Base-by-base conservation (phyloP, 2,113 vertebrate genomes). In the Seriola quinqueradiata region DNA sequence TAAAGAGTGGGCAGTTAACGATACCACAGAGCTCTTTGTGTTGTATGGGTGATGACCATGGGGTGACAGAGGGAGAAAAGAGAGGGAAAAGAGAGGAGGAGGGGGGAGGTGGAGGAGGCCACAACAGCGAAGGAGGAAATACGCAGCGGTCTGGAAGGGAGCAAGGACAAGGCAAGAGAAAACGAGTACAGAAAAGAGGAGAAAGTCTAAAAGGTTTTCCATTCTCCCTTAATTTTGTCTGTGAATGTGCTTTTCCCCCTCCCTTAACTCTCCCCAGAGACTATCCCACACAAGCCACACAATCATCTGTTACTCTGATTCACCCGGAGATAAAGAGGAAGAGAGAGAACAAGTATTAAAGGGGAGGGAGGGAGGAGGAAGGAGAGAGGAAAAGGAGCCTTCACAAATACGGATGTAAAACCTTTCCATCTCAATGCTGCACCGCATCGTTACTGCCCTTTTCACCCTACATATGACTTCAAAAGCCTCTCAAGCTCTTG, bases 261-360 rank as follows among this genome's bases (percentile, higher is more conserved):
- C 44, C 69, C 77, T 79, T 28, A 83, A 90, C 75, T 89, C 70
- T 87, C 89, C 82, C 82, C 46, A 40, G 86, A 91, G 91, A 92
- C 85, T 65, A 75, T 73, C 77, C 82, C 76, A 89, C 85, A 91
- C 84, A 92, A 91, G 88, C 84, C 65, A 3, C 85, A 87, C 91
- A 89, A 91, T 92, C 86, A 83, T 89, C 87, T 90, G 89, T 83
- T 90, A 81, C 89, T 87, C 77, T 81, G 88, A 92, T 91, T 91
- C 88, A 90, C 73, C 86, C 73, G 1, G 23, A 87, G 87, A 92
- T 90, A 89, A 80, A 91, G 87, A 81, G 81, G 77, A 82, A 81
- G 78, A 87, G 57, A 63, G 71, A 72, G 84, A 84, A 78, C 50
- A 65, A 77, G 72, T 71, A 57, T 54, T 52, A 81, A 70, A 38